These are phyloP conservation scores for Palythoa grandiflora DNA, from an alignment of 92 coral and sea anemone genomes.

Conservation along the genomic window DNA sequence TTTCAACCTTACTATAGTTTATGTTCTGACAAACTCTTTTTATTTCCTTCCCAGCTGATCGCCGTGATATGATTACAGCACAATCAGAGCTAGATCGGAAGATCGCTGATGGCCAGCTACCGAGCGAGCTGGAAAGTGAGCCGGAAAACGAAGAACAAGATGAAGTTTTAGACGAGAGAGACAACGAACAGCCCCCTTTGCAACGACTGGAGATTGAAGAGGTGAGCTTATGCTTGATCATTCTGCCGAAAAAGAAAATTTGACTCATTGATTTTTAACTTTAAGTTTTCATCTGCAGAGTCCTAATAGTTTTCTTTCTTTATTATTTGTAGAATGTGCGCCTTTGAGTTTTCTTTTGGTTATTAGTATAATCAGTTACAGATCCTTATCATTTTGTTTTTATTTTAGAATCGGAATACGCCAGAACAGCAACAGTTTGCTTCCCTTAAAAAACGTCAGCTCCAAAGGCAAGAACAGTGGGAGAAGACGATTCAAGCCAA, in stretches of 20 bases:
- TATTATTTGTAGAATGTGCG: too few relatives aligned
- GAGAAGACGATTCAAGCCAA: not conserved
- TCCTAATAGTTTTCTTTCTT: too few relatives aligned
- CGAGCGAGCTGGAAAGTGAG: slow-evolving; percentile 1
- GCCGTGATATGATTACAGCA: not conserved
- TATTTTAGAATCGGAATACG: slow-evolving; percentile 12
- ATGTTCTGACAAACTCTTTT: not conserved
- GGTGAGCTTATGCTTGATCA: not conserved
- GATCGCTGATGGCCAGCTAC: slow-evolving; percentile 10
- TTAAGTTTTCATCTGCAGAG: too few relatives aligned
- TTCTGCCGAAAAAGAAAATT: not conserved
- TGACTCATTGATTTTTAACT: not conserved
- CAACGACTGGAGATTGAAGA: not conserved
- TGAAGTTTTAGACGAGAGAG: not conserved
- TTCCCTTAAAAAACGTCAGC: not conserved
- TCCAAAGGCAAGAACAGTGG: not conserved
- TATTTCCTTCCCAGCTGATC: slow-evolving; percentile 11
- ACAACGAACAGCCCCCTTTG: not conserved
- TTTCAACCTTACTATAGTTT: not conserved
- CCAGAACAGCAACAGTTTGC: not conserved
- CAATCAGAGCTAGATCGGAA: not conserved
- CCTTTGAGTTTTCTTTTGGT: too few relatives aligned
- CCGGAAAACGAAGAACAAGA: not conserved
- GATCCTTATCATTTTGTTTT: not conserved
- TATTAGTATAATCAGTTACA: not conserved